Evolutionary conservation across 2,797 vertebrate species (phyloP).

Genomic region (Channa striata): DNA sequence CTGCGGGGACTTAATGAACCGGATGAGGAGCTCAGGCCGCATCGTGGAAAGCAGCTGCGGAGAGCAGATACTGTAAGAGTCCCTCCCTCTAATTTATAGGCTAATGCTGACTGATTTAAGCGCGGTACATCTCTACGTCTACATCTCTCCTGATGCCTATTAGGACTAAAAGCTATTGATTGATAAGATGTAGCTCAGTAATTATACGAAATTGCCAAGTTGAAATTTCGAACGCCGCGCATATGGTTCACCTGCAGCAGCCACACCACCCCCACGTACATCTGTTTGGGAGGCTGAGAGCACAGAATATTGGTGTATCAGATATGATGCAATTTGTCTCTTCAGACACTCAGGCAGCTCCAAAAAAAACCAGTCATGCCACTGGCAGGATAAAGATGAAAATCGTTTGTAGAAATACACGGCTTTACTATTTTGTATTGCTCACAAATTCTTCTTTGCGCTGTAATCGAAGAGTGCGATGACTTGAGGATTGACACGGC

Average conservation of each 20-base stretch:
- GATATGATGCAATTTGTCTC: slow-evolving; percentile 39
- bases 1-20: slow-evolving; percentile 19
- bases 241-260: not conserved
- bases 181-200: slow-evolving; percentile 27
- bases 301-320: slow-evolving; percentile 6
- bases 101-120: not conserved
- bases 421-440: slow-evolving; percentile 34
- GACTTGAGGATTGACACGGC: slow-evolving; percentile 6
- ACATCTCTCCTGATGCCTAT: not conserved
- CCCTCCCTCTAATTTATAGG: not conserved
- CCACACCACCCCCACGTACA: not conserved
- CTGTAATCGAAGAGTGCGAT: slow-evolving; percentile 32
- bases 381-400: slow-evolving; percentile 40
- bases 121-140: not conserved
- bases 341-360: slow-evolving; percentile 43
- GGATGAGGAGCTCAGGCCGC: not conserved
- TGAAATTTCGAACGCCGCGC: slow-evolving; percentile 7
- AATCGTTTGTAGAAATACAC: slow-evolving; percentile 34
- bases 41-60: not conserved
- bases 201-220: slow-evolving; percentile 19
- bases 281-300: slow-evolving; percentile 10
- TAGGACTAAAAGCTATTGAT: slow-evolving; percentile 59
- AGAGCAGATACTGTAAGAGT: not conserved
- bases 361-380: slow-evolving; percentile 30
- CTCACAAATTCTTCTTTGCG: slow-evolving; percentile 26